A percentile compares a stretch with the other conserved stretches of the same genome.
Evolutionary conservation across 1,140 invertebrate species (phyloP).

Genomic region (Scaptomyza pallida): DNA sequence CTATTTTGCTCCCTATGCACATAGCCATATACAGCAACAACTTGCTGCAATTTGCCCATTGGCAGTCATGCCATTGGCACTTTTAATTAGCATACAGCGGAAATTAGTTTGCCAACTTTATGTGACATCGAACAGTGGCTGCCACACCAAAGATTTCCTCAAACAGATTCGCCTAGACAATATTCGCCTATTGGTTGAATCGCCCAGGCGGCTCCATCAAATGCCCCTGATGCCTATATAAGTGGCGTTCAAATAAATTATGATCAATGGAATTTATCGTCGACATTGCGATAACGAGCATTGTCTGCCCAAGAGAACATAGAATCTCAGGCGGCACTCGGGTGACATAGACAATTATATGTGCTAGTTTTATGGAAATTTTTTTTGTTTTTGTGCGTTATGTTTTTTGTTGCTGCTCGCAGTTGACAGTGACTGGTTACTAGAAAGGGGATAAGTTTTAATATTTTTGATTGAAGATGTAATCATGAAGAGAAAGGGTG

Average conservation of each 20-base stretch:
- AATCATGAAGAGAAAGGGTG: too few relatives aligned
- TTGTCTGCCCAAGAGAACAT: slow-evolving; percentile 5
- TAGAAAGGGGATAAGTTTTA: not conserved
- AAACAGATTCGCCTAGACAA: slow-evolving; percentile 25
- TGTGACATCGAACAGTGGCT: slow-evolving; percentile 37
- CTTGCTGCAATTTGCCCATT: slow-evolving; percentile 66
- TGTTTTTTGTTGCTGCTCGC: slow-evolving; percentile 20
- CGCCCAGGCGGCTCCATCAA: slow-evolving; percentile 32
- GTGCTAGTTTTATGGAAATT: slow-evolving; percentile 73
- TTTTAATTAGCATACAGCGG: slow-evolving; percentile 78
- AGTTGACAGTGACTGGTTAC: not conserved
- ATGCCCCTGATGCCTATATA: slow-evolving; percentile 32
- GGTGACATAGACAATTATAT: slow-evolving; percentile 64
- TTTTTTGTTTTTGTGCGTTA: slow-evolving; percentile 25
- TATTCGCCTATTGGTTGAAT: not conserved
- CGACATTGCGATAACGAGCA: slow-evolving; percentile 73
- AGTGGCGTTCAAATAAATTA: slow-evolving; percentile 68
- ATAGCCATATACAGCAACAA: too few relatives aligned
- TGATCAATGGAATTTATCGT: slow-evolving; percentile 67
- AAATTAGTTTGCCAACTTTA: slow-evolving; percentile 64
- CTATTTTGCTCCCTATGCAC: slow-evolving; percentile 3
- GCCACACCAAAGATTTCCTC: slow-evolving; percentile 16
- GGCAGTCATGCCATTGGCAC: slow-evolving; percentile 65
- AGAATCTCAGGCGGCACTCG: slow-evolving; percentile 40
- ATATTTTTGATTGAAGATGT: not conserved